These are phyloP conservation scores for Cyclargus thomasi DNA, from an alignment of 1,140 invertebrate genomes.

Conservation along the genomic window DNA sequence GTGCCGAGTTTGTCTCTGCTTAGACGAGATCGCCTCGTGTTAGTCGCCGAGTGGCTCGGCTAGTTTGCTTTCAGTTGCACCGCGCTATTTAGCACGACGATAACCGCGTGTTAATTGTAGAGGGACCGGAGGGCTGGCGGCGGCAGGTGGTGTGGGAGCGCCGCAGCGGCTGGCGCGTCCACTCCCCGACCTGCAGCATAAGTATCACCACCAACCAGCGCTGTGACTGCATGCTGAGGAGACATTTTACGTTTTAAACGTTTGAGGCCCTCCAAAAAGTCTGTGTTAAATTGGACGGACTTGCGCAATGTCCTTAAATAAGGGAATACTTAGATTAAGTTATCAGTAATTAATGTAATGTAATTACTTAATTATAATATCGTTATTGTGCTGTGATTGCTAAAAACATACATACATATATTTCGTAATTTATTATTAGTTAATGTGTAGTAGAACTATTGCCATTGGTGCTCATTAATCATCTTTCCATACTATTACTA, in stretches of 20 bases:
- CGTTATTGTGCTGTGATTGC: not conserved
- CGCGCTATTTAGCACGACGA: conserved; percentile 19
- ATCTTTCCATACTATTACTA: no score
- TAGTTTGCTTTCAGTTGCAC: conserved; percentile 1
- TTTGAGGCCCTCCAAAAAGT: not conserved
- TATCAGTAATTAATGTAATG: not conserved
- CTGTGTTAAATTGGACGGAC: not conserved
- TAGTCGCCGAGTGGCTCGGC: not conserved
- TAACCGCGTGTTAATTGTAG: conserved; percentile 55
- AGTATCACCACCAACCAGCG: conserved; percentile 31
- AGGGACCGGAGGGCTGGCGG: conserved; percentile 20
- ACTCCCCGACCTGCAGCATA: conserved; percentile 51
- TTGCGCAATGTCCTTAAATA: not conserved
- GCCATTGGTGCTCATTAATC: no score
- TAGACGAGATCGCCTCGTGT: not conserved
- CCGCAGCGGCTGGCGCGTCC: conserved; percentile 33
- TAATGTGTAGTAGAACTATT: not conserved
- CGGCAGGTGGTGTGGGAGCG: conserved; percentile 38
- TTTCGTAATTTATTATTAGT: no score
- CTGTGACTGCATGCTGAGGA: conserved; percentile 41
- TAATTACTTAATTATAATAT: not conserved
- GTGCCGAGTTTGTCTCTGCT: not conserved
- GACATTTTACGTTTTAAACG: conserved; percentile 15
- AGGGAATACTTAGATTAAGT: not conserved
- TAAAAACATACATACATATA: not conserved